A percentile compares a stretch with the other conserved stretches of the same genome.
Conservation (phyloP, 2,888 invertebrate genomes). For the Danaus chrysippus region DNA sequence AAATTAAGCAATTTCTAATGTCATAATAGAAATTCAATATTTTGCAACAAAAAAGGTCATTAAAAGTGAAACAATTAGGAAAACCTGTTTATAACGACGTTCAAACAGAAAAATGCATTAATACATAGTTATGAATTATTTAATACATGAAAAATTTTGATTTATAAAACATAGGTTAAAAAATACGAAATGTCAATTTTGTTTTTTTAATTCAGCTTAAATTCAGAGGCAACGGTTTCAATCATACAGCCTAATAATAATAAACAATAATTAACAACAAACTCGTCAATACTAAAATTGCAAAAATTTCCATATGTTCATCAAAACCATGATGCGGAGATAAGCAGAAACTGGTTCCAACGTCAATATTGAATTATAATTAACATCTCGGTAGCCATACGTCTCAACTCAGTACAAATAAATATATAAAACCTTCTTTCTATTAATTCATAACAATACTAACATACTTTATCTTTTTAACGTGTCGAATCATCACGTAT, state of each 20-base stretch:
- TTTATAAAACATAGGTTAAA: too few species aligned
- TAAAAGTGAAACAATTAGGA: not conserved
- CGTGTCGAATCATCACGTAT: conserved; percentile 15
- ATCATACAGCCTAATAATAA: too few species aligned
- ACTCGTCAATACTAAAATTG: not conserved
- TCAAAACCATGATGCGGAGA: conserved; percentile 1
- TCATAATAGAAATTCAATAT: not conserved
- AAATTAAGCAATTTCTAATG: too few species aligned
- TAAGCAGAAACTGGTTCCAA: conserved; percentile 22
- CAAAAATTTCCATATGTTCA: not conserved
- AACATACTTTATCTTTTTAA: not conserved
- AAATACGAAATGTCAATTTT: too few species aligned
- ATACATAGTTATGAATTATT: not conserved
- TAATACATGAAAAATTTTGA: not conserved
- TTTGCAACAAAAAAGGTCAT: not conserved
- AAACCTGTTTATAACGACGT: not conserved
- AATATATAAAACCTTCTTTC: too few species aligned
- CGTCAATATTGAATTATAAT: conserved; percentile 30
- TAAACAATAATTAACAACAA: too few species aligned
- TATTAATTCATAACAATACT: too few species aligned
- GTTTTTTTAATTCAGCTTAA: too few species aligned
- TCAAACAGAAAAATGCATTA: not conserved
- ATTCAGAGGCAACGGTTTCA: too few species aligned
- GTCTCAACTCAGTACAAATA: not conserved
- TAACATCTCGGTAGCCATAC: conserved; percentile 20